These are phyloP conservation scores for Neodiprion pinetum DNA, from an alignment of 1,140 invertebrate species.

Conservation along the genomic window DNA sequence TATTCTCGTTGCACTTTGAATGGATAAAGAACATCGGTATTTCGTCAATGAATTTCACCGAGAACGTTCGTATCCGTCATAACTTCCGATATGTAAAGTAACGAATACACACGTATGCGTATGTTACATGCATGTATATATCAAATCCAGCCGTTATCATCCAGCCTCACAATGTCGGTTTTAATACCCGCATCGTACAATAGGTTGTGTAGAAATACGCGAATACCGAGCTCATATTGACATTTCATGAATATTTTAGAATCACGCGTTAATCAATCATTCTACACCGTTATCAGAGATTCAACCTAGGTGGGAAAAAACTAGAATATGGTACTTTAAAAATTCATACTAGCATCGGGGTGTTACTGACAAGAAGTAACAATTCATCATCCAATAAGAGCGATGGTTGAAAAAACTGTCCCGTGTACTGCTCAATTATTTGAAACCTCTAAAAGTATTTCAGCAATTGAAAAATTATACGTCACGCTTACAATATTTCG, in stretches of 20 bases:
- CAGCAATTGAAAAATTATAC: too few species aligned
- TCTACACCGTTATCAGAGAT: background rate
- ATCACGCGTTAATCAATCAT: conserved; percentile 32
- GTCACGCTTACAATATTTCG: too few species aligned
- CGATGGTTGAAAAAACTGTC: too few species aligned
- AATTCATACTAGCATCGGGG: too few species aligned
- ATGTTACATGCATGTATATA: background rate
- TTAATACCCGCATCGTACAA: background rate
- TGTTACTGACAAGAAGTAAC: too few species aligned
- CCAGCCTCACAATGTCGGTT: background rate
- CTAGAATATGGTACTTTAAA: too few species aligned
- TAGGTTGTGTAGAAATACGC: background rate
- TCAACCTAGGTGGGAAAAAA: too few species aligned
- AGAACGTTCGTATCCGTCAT: conserved; percentile 8
- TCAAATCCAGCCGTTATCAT: background rate
- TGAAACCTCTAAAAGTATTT: too few species aligned
- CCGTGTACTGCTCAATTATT: too few species aligned
- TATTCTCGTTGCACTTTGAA: too few species aligned
- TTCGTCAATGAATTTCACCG: background rate
- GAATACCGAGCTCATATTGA: background rate
- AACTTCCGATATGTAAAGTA: conserved; percentile 18
- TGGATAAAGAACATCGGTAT: background rate
- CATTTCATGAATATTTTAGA: conserved; percentile 21
- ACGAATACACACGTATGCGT: background rate
- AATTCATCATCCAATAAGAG: too few species aligned